Evolutionary conservation across 1,140 invertebrate genomes (phyloP).

Genomic region (Frieseomelitta varia): DNA sequence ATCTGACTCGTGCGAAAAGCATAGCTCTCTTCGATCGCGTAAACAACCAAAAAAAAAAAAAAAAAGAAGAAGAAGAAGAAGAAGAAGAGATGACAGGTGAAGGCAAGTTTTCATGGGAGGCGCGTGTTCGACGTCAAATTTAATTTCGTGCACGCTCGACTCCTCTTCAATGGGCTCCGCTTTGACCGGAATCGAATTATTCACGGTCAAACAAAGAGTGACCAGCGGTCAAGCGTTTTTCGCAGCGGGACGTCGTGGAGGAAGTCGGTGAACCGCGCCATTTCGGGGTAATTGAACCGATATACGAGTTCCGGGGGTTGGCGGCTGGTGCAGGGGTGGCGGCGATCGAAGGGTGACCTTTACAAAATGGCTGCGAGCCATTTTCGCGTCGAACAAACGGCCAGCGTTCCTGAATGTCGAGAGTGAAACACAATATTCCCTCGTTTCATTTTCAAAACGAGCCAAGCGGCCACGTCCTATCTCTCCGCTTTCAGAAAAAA

Average conservation of each 20-base stretch:
- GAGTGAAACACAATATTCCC: not conserved
- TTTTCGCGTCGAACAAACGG: constrained; percentile 56
- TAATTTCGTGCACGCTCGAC: constrained; percentile 60
- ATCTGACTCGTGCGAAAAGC: not conserved
- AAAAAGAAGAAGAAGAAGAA: not conserved
- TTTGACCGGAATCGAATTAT: constrained; percentile 74
- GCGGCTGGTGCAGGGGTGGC: constrained; percentile 62
- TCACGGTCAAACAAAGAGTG: constrained; percentile 79
- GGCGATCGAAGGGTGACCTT: constrained; percentile 66
- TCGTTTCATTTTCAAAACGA: not conserved
- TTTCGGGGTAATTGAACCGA: constrained; percentile 71
- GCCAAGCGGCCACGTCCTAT: not conserved
- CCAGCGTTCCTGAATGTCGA: constrained; percentile 4
- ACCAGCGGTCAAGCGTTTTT: constrained; percentile 78
- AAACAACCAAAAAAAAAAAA: not conserved
- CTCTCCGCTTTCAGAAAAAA: not conserved
- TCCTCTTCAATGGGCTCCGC: constrained; percentile 48
- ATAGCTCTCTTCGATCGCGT: not conserved
- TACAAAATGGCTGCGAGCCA: constrained; percentile 76
- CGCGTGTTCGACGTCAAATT: constrained; percentile 55
- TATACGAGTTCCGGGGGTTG: constrained; percentile 55
- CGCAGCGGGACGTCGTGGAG: constrained; percentile 71
- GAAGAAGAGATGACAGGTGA: constrained; percentile 21
- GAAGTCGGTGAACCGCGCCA: constrained; percentile 64
- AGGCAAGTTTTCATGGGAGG: not conserved